Conservation (phyloP, 2,113 vertebrate species). For the Malurus elegans region DNA sequence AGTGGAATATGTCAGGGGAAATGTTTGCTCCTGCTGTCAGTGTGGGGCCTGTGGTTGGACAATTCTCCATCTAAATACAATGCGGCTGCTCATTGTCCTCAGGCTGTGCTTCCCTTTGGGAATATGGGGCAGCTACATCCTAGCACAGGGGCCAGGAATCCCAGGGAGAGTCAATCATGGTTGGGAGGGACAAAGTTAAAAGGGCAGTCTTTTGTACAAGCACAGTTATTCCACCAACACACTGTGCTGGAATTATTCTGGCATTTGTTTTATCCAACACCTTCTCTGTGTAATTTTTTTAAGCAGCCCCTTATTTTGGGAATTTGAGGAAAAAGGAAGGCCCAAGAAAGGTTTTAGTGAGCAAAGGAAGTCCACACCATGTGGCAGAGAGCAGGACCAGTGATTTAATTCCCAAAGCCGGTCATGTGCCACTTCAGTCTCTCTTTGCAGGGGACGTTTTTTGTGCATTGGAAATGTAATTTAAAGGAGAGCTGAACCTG, state of each 20-base stretch:
- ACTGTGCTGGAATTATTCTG: not conserved
- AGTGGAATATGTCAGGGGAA: no score
- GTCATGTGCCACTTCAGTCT: rapidly evolving
- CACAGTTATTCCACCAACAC: not conserved
- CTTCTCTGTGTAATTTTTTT: rapidly evolving
- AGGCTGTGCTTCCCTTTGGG: not conserved
- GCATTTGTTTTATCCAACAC: not conserved
- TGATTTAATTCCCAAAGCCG: not conserved
- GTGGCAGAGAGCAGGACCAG: not conserved
- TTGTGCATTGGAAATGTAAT: not conserved
- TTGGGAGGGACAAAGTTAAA: not conserved
- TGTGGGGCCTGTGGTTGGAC: rapidly evolving
- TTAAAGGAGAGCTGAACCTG: not conserved
- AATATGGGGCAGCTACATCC: not conserved
- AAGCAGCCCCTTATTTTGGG: not conserved
- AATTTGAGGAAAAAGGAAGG: not conserved
- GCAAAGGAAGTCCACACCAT: not conserved
- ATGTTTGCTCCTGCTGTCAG: not conserved
- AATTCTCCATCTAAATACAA: not conserved
- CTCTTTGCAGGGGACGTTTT: not conserved
- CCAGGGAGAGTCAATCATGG: not conserved
- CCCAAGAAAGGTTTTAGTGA: rapidly evolving
- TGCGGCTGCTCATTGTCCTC: not conserved
- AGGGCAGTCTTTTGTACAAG: not conserved
- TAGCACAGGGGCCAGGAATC: not conserved